A percentile compares a stretch with the other conserved stretches of the same genome.
Conservation (phyloP, 2,113 vertebrate genomes). For the Oreochromis aureus region DNA sequence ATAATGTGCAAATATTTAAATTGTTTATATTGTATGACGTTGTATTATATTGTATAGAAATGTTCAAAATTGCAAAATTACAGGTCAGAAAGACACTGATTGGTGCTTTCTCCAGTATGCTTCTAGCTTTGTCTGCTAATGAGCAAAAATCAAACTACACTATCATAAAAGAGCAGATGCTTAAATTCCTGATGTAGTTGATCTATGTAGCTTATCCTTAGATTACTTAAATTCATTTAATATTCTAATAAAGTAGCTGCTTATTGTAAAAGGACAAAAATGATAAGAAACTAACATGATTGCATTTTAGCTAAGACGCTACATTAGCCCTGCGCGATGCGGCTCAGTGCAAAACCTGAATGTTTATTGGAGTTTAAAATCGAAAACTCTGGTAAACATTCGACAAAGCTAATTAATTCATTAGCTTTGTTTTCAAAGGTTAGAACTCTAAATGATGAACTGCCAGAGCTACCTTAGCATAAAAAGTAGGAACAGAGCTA, state of each 20-base stretch:
- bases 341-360: not conserved
- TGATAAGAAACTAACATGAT: not conserved
- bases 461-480: not conserved
- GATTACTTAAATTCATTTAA: not conserved
- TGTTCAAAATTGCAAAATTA: not conserved
- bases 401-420: not conserved
- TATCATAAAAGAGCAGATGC: not conserved
- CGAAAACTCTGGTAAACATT: not conserved
- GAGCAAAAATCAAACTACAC: not conserved
- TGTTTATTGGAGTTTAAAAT: not conserved
- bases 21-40: not conserved
- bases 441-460: not conserved
- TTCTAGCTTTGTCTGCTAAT: no score
- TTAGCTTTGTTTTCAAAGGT: not conserved
- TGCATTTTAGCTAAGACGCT: not conserved
- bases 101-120: not conserved
- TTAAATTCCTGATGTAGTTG: not conserved
- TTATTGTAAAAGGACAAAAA: not conserved
- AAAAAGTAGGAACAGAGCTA: not conserved
- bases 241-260: not conserved
- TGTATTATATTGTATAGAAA: not conserved
- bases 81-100: not conserved
- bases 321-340: accelerated
- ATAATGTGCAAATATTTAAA: not conserved
- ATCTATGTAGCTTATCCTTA: not conserved